Conservation (phyloP, 1,140 invertebrate genomes). For the Drosophila tani region DNA sequence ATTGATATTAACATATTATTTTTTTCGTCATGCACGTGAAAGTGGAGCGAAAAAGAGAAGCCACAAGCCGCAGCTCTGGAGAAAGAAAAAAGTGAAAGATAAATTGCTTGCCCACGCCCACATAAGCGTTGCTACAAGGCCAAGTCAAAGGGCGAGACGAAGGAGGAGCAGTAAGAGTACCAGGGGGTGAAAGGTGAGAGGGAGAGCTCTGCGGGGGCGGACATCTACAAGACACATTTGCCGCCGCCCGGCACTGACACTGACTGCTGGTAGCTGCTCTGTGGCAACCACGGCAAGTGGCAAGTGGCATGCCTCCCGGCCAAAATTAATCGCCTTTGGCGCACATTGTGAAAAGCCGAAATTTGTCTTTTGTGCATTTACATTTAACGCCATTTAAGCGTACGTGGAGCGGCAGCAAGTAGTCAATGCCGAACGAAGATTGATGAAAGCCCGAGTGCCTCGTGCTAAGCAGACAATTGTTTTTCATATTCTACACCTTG, state of each 20-base stretch:
- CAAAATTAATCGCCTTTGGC: conserved; percentile 67
- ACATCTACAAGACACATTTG: conserved; percentile 42
- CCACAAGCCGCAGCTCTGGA: conserved; percentile 48
- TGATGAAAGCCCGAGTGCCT: conserved; percentile 40
- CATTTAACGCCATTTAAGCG: conserved; percentile 73
- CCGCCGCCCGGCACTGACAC: conserved; percentile 38
- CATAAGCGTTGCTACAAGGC: conserved; percentile 36
- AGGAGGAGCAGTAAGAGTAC: too few species aligned
- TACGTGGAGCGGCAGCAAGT: conserved; percentile 2
- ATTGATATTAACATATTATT: conserved; percentile 2
- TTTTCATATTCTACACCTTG: neutral
- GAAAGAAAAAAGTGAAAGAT: conserved; percentile 55
- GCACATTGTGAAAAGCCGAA: conserved; percentile 54
- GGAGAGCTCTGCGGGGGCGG: conserved; percentile 2
- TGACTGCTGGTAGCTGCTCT: conserved; percentile 11
- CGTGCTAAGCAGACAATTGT: conserved; percentile 8
- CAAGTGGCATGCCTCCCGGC: conserved; percentile 17
- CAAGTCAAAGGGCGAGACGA: conserved; percentile 19
- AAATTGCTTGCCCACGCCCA: conserved; percentile 61
- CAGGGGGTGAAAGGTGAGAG: neutral
- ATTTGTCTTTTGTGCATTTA: conserved; percentile 64
- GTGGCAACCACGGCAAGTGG: conserved; percentile 2
- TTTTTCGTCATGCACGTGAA: conserved; percentile 1
- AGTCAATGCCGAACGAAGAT: conserved; percentile 52
- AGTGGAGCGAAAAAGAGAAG: conserved; percentile 1